Base-by-base conservation (phyloP, 1,140 invertebrate species). In the Temnothorax nylanderi region DNA sequence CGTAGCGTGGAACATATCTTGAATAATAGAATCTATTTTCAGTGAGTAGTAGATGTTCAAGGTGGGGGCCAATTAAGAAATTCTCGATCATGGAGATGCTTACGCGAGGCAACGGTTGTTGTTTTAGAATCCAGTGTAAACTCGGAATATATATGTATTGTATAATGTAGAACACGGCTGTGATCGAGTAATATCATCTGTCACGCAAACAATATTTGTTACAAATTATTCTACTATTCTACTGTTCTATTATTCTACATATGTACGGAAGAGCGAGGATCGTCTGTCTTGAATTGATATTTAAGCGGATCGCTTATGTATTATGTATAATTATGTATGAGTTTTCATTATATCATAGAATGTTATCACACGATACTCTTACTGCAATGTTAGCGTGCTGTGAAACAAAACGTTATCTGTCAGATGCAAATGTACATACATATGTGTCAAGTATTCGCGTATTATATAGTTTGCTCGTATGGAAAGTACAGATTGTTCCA, bases 1-100 rank as follows among this genome's bases (percentile, higher is more conserved):
- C 13, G 32, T 80, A 67, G 32, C 26, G 44, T 54, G 60, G 13
- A 67, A 80, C 8, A 69, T 80, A 56, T 34, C 21, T 11, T 67
- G 54, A n/a, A 56, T 69, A 18, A 37, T 69, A 41, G 13, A 60
- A 5, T 80, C 3, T 80, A 80, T 80, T 80, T 80, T 80, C 18
- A 67, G 62, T 18, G 32, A 51, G 8, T 80, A 67, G 32, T 34
- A 21, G 37, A 69, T 80, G 62, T 80, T 80, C n/a, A 80, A 69
- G 47, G n/a, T 67, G 32, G 62, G 77, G 77, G 44, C 47, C 77
- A 80, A 80, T 80, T 54, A 69, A 80, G 4, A 16, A 54, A 67
- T 69, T 0, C 34, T 34, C 4, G 13, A 80, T 80, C 16, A 67
- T 11, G 1, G n/a, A 32, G 2, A 69, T 8, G 51, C 41, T 37